A percentile compares a stretch with the other conserved stretches of the same genome.
These are phyloP conservation scores for Tapirus terrestris DNA, from an alignment of 2,113 vertebrate species.

Conservation along the genomic window DNA sequence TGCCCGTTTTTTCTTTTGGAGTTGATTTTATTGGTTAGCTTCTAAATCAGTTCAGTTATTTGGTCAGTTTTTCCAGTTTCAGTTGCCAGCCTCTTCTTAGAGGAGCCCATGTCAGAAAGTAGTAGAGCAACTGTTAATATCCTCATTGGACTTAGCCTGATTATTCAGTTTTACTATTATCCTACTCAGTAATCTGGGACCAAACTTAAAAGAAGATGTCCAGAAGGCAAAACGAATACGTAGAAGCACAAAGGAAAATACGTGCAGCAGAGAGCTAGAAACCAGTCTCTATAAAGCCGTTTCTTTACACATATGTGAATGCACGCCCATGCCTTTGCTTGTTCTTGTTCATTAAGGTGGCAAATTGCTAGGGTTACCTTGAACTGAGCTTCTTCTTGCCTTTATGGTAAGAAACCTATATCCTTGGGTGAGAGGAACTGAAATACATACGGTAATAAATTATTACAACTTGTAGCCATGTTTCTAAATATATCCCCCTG, in stretches of 20 bases:
- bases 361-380: background rate
- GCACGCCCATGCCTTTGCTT: background rate
- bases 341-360: constrained; percentile 26
- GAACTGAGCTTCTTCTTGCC: constrained; percentile 8
- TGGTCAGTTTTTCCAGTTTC: constrained; percentile 41
- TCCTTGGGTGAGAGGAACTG: background rate
- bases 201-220: background rate
- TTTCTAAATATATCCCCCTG: constrained; percentile 15
- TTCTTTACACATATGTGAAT: background rate
- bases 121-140: background rate
- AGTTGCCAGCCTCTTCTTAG: background rate
- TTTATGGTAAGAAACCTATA: background rate
- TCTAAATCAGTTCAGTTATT: constrained; percentile 28
- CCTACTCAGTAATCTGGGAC: background rate
- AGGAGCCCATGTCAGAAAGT: background rate
- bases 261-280: background rate
- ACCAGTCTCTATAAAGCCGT: background rate
- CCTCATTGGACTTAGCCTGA: background rate
- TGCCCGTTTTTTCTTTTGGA: background rate
- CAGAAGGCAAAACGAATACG: background rate
- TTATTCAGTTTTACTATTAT: constrained; percentile 23
- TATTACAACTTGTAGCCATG: background rate
- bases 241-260: constrained; percentile 2
- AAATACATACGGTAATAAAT: constrained; percentile 18
- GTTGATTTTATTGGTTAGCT: background rate